phyloP scores from a whole-genome alignment of 1,140 invertebrate genomes.

The Batillaria attramentaria region DNA sequence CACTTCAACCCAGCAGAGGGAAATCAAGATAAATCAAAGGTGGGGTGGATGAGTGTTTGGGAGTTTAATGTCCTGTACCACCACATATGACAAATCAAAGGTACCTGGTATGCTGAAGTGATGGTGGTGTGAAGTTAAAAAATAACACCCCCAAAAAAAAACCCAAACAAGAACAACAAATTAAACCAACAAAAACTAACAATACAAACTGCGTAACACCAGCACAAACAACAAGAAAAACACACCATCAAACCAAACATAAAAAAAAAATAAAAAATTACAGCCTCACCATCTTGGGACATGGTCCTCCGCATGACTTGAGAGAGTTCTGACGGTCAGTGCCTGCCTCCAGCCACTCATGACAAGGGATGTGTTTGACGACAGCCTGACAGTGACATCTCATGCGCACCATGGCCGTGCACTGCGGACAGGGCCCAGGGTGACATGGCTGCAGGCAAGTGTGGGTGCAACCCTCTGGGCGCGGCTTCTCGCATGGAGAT shows the following conservation, averaged over 20 bases:
- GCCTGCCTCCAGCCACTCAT: constrained; percentile 76
- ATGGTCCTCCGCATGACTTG: constrained; percentile 86
- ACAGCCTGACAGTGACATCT: constrained; percentile 86
- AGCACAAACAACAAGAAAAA: neutral
- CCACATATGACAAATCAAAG: too few relatives aligned
- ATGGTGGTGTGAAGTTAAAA: too few relatives aligned
- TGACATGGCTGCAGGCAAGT: constrained; percentile 85
- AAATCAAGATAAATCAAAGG: too few relatives aligned
- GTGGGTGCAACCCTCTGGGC: constrained; percentile 86
- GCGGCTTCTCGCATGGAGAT: constrained; percentile 78
- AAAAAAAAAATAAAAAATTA: too few relatives aligned
- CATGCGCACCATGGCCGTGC: constrained; percentile 80
- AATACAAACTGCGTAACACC: neutral
- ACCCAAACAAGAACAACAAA: too few relatives aligned
- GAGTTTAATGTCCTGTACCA: too few relatives aligned
- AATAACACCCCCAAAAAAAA: too few relatives aligned
- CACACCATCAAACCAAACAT: neutral
- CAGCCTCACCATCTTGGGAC: constrained; percentile 87
- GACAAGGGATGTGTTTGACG: constrained; percentile 82
- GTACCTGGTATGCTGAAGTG: too few relatives aligned
- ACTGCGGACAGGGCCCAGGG: constrained; percentile 75
- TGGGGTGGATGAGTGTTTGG: too few relatives aligned
- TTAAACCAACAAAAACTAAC: too few relatives aligned
- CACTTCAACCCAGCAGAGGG: too few relatives aligned
- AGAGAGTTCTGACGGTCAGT: constrained; percentile 74